A percentile compares a stretch with the other conserved stretches of the same genome.
phyloP scores from a whole-genome alignment of 2,797 vertebrate species.

The Scolopax rusticola region DNA sequence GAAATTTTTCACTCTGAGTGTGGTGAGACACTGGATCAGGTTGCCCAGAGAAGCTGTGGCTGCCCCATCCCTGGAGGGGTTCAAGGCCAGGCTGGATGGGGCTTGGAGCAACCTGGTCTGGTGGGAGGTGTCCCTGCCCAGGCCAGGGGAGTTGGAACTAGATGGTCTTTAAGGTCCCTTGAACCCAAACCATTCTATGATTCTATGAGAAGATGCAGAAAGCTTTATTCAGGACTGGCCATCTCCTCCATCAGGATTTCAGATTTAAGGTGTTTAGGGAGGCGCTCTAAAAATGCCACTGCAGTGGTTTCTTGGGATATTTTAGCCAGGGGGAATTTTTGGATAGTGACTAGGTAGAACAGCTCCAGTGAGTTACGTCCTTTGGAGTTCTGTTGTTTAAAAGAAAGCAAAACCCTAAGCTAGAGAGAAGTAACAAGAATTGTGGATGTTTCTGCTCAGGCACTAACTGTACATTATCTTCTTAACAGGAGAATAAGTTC shows the following conservation, averaged over 20 bases:
- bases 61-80: too few species aligned
- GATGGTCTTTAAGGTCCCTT: too few species aligned
- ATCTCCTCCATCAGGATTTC: neutral
- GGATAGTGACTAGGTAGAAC: neutral
- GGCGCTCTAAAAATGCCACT: neutral
- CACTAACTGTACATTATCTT: neutral
- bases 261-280: neutral
- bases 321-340: neutral
- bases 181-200: neutral
- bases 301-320: neutral
- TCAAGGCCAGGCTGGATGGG: too few species aligned
- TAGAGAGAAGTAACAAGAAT: neutral
- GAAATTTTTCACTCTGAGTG: too few species aligned
- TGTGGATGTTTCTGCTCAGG: neutral
- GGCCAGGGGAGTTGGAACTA: too few species aligned
- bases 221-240: neutral
- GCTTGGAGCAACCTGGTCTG: too few species aligned
- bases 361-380: neutral
- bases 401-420: neutral
- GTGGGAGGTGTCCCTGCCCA: too few species aligned
- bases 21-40: too few species aligned
- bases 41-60: too few species aligned
- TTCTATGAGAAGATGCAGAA: neutral
- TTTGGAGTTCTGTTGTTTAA: neutral
- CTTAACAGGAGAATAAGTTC: neutral